phyloP scores from a whole-genome alignment of 2,888 invertebrate species.

The Galerucella pusilla region DNA sequence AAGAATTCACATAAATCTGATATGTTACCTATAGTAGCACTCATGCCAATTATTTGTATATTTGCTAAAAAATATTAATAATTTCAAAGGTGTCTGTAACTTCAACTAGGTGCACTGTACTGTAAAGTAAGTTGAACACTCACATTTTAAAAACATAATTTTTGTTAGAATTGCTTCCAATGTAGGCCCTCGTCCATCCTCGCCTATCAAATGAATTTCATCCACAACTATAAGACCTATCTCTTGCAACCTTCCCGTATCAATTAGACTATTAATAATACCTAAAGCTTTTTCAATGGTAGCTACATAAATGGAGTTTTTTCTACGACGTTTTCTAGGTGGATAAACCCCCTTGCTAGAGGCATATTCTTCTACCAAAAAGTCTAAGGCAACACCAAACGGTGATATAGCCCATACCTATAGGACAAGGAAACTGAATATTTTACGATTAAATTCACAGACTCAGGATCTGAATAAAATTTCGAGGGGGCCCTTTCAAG shows the following conservation, averaged over 20 bases:
- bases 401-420: constrained; percentile 86
- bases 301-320: constrained; percentile 86
- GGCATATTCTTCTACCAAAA: constrained; percentile 95
- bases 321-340: constrained; percentile 77
- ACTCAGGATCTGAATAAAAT: too few relatives aligned
- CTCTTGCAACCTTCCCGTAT: constrained; percentile 77
- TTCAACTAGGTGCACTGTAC: background rate
- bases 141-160: constrained; percentile 77
- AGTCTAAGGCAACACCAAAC: constrained; percentile 88
- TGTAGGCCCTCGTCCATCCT: constrained; percentile 84
- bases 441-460: too few relatives aligned
- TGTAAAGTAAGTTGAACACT: constrained; percentile 64
- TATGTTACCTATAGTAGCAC: constrained; percentile 95
- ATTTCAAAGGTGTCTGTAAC: too few relatives aligned
- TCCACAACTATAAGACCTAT: constrained; percentile 88
- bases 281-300: constrained; percentile 96
- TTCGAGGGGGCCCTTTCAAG: too few relatives aligned
- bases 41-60: constrained; percentile 95
- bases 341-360: constrained; percentile 89
- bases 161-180: constrained; percentile 88
- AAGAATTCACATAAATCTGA: constrained; percentile 84
- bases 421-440: constrained; percentile 41
- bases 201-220: constrained; percentile 94
- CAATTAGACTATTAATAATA: constrained; percentile 86
- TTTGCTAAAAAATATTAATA: constrained; percentile 63